Evolutionary conservation across 2,888 invertebrate species (phyloP).

Genomic region (Tuta absoluta): DNA sequence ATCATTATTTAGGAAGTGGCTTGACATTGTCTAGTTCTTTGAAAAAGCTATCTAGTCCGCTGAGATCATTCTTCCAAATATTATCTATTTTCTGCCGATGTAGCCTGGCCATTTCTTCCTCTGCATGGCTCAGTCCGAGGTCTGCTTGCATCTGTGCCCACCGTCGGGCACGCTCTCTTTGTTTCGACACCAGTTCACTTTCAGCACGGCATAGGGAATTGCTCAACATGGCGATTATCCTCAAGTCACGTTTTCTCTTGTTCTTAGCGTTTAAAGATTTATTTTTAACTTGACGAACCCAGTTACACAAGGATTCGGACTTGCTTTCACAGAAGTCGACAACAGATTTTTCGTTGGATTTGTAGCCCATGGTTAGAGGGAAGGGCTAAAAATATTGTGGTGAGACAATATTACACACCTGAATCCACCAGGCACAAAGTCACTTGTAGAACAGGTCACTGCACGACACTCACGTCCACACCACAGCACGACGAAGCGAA

Average conservation of each 20-base stretch:
- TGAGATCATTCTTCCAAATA: slow-evolving; percentile 82
- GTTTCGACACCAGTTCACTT: slow-evolving; percentile 81
- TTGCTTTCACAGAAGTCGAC: slow-evolving; percentile 80
- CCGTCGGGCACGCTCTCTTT: slow-evolving; percentile 82
- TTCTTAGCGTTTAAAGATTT: slow-evolving; percentile 82
- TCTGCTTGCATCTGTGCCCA: slow-evolving; percentile 82
- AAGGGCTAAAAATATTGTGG: slow-evolving; percentile 61
- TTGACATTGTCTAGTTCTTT: slow-evolving; percentile 83
- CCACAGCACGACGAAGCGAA: slow-evolving; percentile 49
- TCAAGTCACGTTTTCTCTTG: slow-evolving; percentile 82
- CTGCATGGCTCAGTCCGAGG: slow-evolving; percentile 70
- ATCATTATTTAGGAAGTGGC: slow-evolving; percentile 58
- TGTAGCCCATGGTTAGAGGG: slow-evolving; percentile 68
- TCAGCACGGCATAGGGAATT: slow-evolving; percentile 82
- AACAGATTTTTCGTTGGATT: slow-evolving; percentile 69
- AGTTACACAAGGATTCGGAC: slow-evolving; percentile 81
- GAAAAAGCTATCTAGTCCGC: slow-evolving; percentile 85
- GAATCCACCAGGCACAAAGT: slow-evolving; percentile 71
- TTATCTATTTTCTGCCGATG: slow-evolving; percentile 73
- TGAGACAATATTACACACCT: slow-evolving; percentile 74
- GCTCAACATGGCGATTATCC: slow-evolving; percentile 84
- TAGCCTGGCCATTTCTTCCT: slow-evolving; percentile 71
- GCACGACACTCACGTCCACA: slow-evolving; percentile 52
- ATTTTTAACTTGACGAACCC: slow-evolving; percentile 84
- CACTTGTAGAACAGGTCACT: slow-evolving; percentile 27